Evolutionary conservation across 2,113 vertebrate species (phyloP).

Genomic region (Suricata suricatta): DNA sequence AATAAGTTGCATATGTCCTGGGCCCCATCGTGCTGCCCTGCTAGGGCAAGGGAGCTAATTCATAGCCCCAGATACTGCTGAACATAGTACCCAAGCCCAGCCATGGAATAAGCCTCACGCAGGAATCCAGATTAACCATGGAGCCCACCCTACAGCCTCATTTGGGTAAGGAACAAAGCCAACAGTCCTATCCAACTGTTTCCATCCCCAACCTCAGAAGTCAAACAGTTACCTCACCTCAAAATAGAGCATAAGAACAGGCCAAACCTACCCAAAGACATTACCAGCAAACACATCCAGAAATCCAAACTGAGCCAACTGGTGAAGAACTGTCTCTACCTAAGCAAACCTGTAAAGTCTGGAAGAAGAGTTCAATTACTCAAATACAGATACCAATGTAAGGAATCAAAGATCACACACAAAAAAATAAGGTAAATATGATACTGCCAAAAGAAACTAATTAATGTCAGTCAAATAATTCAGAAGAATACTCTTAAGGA

Average conservation of each 20-base stretch:
- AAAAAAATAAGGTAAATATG: not conserved
- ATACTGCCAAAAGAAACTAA: not conserved
- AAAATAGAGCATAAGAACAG: not conserved
- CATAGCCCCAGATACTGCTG: not conserved
- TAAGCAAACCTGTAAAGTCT: not conserved
- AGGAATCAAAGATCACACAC: not conserved
- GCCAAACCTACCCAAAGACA: not conserved
- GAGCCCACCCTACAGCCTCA: not conserved
- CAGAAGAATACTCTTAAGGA: not conserved
- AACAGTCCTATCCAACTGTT: not conserved
- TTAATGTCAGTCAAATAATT: not conserved
- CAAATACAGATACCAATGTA: not conserved
- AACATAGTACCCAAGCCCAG: not conserved
- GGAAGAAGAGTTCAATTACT: not conserved
- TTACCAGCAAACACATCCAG: not conserved
- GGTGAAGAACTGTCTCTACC: not conserved
- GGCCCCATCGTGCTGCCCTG: not conserved
- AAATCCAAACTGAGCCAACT: not conserved
- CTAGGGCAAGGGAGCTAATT: not conserved
- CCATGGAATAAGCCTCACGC: not conserved
- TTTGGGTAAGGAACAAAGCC: not conserved
- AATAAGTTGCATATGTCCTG: not conserved
- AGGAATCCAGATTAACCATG: not conserved
- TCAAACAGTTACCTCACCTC: not conserved
- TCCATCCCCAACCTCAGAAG: not conserved